These are phyloP conservation scores for Adineta ricciae DNA, from an alignment of 2,888 invertebrate genomes.

Conservation along the genomic window DNA sequence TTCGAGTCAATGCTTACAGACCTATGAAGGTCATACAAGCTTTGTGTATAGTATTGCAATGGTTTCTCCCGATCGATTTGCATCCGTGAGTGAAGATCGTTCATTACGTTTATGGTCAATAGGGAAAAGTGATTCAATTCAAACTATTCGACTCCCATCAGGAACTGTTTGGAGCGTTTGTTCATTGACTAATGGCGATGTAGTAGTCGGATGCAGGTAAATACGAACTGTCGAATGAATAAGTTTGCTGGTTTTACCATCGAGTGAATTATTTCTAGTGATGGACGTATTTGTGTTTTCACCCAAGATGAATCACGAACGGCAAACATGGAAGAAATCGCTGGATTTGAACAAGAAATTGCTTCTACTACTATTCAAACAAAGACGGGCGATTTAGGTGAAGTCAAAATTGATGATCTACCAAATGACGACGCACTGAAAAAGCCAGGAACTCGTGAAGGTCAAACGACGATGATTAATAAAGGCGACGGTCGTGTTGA, in stretches of 20 bases:
- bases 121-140: constrained; percentile 49
- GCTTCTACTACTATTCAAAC: constrained; percentile 54
- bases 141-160: constrained; percentile 67
- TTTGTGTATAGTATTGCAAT: constrained; percentile 64
- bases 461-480: constrained; percentile 73
- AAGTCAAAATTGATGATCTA: constrained; percentile 73
- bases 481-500: constrained; percentile 62
- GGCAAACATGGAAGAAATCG: constrained; percentile 59
- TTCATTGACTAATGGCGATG: constrained; percentile 71
- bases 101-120: constrained; percentile 70
- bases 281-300: constrained; percentile 76
- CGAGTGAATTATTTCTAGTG: constrained; percentile 56
- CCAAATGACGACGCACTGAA: constrained; percentile 42
- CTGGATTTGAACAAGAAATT: constrained; percentile 65
- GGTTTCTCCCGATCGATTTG: constrained; percentile 56
- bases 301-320: constrained; percentile 58
- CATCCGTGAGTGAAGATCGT: constrained; percentile 78
- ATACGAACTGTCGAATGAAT: not conserved
- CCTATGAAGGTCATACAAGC: constrained; percentile 70
- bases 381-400: constrained; percentile 65
- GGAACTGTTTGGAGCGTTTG: constrained; percentile 80
- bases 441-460: constrained; percentile 55
- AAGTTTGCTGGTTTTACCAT: no score
- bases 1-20: constrained; percentile 58
- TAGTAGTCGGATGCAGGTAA: constrained; percentile 67